Percentiles rank a stretch among this genome's conserved stretches.
These are phyloP conservation scores for Suncus etruscus DNA, from an alignment of 2,113 vertebrate genomes.

Conservation along the genomic window DNA sequence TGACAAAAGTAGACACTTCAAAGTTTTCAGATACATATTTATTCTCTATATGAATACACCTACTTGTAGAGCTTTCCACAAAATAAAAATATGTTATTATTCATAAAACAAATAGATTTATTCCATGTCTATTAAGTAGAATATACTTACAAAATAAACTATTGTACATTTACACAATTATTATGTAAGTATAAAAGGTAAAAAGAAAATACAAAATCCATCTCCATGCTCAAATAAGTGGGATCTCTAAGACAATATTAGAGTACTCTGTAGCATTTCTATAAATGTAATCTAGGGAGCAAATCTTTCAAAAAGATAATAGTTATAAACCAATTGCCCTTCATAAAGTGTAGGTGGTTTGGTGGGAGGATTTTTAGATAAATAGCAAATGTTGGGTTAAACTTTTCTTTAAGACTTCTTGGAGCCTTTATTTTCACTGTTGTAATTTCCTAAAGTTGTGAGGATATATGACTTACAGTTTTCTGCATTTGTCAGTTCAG, in stretches of 20 bases:
- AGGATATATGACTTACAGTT: neutral
- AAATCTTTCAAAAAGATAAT: neutral
- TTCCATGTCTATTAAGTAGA: too few relatives aligned
- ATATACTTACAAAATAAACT: neutral
- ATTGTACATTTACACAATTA: neutral
- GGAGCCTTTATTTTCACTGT: neutral
- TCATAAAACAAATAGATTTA: neutral
- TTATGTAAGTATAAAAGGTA: neutral
- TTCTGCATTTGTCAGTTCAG: neutral
- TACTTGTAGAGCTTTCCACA: conserved; percentile 6
- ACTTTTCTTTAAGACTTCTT: conserved; percentile 1
- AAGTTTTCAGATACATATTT: neutral
- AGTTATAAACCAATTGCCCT: neutral
- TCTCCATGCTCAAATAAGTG: neutral
- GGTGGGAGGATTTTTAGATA: neutral
- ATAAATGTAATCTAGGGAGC: conserved; percentile 7
- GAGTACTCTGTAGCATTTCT: neutral
- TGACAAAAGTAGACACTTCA: neutral
- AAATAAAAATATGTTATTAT: neutral
- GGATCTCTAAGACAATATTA: neutral
- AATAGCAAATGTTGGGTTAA: conserved; percentile 25
- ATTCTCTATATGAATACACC: conserved; percentile 13
- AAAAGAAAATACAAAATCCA: neutral
- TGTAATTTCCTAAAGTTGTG: conserved; percentile 6
- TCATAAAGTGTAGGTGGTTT: neutral